A percentile compares a stretch with the other conserved stretches of the same genome.
Evolutionary conservation across 2,888 invertebrate genomes (phyloP).

Genomic region (Acanthacorydalis orientalis): DNA sequence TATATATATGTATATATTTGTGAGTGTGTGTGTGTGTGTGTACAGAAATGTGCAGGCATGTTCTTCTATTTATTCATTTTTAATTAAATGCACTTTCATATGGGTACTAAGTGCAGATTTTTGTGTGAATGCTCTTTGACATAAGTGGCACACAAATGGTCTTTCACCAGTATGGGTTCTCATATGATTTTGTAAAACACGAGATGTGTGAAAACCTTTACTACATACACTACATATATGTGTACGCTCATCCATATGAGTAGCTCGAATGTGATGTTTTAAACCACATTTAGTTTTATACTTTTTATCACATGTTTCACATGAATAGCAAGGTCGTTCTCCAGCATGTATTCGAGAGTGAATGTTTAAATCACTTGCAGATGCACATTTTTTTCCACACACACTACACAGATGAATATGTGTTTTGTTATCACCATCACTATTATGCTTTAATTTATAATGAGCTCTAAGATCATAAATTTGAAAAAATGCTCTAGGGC

Average conservation of each 20-base stretch:
- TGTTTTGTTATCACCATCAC: background rate
- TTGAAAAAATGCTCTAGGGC: too few relatives aligned
- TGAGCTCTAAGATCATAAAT: background rate
- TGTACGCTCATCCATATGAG: background rate
- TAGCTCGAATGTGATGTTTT: background rate
- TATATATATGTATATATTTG: too few relatives aligned
- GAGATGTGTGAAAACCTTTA: background rate
- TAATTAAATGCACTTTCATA: background rate
- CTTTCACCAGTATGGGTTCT: constrained; percentile 1
- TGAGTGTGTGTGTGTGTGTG: too few relatives aligned
- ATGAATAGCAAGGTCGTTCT: background rate
- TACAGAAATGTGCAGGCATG: too few relatives aligned
- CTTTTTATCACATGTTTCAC: background rate
- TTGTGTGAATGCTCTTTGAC: background rate
- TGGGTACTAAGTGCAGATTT: constrained; percentile 1
- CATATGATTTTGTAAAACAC: background rate
- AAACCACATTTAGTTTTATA: background rate
- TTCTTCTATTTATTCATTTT: too few relatives aligned
- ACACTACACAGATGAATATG: background rate
- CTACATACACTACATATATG: background rate
- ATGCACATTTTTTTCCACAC: background rate
- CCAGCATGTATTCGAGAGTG: background rate
- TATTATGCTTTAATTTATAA: background rate
- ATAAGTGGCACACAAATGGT: background rate
- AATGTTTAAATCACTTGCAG: background rate